Base-by-base conservation (phyloP, 2,888 invertebrate genomes). In the Pediacus dermestoides region DNA sequence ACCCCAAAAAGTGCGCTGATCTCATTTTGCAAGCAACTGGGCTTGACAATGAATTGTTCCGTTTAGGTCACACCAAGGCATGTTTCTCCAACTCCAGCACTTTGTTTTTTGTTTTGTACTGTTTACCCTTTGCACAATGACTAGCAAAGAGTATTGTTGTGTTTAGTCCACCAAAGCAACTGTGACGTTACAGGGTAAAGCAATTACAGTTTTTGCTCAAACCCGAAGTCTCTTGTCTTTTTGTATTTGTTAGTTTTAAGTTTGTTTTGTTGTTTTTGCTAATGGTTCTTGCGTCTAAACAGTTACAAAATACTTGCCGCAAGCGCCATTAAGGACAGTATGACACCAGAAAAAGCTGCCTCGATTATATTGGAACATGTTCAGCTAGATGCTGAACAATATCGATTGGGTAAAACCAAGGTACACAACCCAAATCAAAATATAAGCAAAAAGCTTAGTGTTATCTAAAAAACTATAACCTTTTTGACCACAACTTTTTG, bases 231-330 rank as follows among this genome's bases (percentile, higher is more conserved):
- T 18, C 8, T 18, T 7, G 6, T 8, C 21, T 18, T 31, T 16
- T 33, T 26, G 13, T 26, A 13, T 13, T 34, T 34, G 11, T 16
- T 32, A 32, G 15, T 11, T 26, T 6, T 26, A 15, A 11, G n/a
- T 18, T 18, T 18, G 8, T 25, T 21, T 28, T 13, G 3, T 28
- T 13, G 23, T 40, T 31, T 40, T 39, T 42, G 32, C 39, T 44
- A 31, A 35, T 28, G 28, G 28, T 28, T 34, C 49, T 59, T 57
- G 57, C 60, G 47, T 46, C 45, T 32, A 57, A 57, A 78, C 85
- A 92, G 93, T 86, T 97, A 99, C 88, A 92, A 94, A 82, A 95
- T 99, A 82, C 88, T 99, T 84, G 94, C 94, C 77, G 91, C 95
- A 72, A 87, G 86, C 74, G 82, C 77, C 70, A 70, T 89, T 72